phyloP scores from a whole-genome alignment of 1,140 invertebrate genomes.

The Homalodisca vitripennis region DNA sequence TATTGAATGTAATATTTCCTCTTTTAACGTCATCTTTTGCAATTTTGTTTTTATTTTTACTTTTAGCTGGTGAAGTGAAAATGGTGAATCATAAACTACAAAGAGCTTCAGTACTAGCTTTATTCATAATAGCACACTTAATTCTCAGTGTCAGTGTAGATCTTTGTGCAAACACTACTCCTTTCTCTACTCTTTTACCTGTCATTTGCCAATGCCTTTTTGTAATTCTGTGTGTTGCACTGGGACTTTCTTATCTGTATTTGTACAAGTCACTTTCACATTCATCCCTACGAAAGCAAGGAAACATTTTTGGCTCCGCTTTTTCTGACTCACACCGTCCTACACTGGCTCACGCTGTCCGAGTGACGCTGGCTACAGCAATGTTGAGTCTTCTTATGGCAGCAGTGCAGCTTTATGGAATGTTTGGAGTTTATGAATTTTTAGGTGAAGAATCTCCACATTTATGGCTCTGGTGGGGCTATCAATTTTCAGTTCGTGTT shows the following conservation, averaged over 20 bases:
- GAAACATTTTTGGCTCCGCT: conserved; percentile 46
- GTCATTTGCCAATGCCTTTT: conserved; percentile 80
- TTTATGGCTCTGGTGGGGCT: conserved; percentile 86
- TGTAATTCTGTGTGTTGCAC: conserved; percentile 71
- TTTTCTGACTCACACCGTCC: conserved; percentile 49
- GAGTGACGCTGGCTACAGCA: conserved; percentile 81
- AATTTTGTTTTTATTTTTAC: conserved; percentile 77
- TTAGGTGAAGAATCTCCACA: conserved; percentile 51
- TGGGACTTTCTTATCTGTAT: conserved; percentile 82
- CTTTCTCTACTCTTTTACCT: conserved; percentile 59
- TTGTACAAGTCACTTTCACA: conserved; percentile 61
- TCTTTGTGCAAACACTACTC: conserved; percentile 59
- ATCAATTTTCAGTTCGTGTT: conserved; percentile 78
- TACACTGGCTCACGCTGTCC: conserved; percentile 65
- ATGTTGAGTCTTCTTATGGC: conserved; percentile 79
- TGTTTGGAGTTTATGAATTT: conserved; percentile 66
- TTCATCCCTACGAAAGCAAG: conserved; percentile 48
- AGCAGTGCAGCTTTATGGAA: conserved; percentile 77
- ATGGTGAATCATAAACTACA: conserved; percentile 53
- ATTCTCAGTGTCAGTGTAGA: conserved; percentile 75
- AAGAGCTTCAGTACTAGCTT: conserved; percentile 63
- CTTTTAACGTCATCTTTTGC: conserved; percentile 82
- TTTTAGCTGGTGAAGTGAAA: conserved; percentile 63
- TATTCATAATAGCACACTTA: conserved; percentile 74
- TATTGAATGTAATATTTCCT: conserved; percentile 79